Evolutionary conservation across 1,140 invertebrate genomes (phyloP).

Genomic region (Drosophila pallidifrons): DNA sequence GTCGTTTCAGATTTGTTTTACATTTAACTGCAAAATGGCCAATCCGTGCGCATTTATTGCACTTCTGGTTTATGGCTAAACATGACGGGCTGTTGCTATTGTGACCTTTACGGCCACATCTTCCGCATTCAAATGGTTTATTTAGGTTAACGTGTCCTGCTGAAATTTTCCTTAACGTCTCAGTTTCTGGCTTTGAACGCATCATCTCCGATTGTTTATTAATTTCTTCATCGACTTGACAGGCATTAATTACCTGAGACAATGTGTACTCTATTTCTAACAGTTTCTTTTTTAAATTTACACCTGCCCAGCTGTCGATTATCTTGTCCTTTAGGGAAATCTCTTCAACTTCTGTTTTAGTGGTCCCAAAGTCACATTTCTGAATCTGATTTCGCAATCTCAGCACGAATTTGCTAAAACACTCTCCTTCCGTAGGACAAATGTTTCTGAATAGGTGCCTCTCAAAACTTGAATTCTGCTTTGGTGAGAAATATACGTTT

Average conservation of each 20-base stretch:
- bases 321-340: constrained; percentile 6
- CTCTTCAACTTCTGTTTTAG: constrained; percentile 1
- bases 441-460: background rate
- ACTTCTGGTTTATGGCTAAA: background rate
- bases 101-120: constrained; percentile 2
- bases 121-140: background rate
- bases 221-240: constrained; percentile 14
- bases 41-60: constrained; percentile 2
- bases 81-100: background rate
- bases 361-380: constrained; percentile 8
- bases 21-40: background rate
- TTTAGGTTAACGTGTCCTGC: background rate
- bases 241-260: constrained; percentile 12
- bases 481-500: background rate
- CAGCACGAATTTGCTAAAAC: background rate
- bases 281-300: constrained; percentile 18
- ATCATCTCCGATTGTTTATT: constrained; percentile 3
- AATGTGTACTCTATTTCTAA: constrained; percentile 12
- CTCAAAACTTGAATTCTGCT: background rate
- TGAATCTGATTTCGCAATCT: background rate
- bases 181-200: background rate
- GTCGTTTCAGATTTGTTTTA: background rate
- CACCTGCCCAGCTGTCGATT: background rate
- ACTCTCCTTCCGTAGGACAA: background rate
- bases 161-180: background rate